phyloP scores from a whole-genome alignment of 2,113 vertebrate genomes.

The Scolopax mira region DNA sequence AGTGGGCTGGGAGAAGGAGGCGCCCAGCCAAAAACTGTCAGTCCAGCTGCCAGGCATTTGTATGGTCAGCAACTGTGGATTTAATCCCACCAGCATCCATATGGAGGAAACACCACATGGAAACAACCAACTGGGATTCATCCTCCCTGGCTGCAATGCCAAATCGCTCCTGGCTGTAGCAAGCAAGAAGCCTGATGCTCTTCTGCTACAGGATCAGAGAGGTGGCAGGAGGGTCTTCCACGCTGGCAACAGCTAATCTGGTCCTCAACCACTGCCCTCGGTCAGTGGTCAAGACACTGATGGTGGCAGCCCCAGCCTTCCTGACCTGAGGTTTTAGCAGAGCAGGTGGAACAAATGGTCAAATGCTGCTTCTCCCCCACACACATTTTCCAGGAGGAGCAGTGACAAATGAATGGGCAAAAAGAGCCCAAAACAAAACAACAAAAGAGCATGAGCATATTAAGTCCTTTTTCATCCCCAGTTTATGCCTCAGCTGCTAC shows the following conservation, averaged over 20 bases:
- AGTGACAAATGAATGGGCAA: background rate
- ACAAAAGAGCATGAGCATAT: background rate
- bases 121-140: background rate
- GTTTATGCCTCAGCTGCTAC: conserved; percentile 31
- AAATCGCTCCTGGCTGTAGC: background rate
- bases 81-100: background rate
- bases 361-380: background rate
- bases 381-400: background rate
- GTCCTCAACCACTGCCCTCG: background rate
- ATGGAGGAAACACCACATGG: background rate
- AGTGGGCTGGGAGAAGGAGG: background rate
- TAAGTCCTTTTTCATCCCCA: background rate
- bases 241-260: rapidly evolving
- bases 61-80: background rate
- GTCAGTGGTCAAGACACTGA: background rate
- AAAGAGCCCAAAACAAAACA: background rate
- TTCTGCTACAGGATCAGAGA: background rate
- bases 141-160: background rate
- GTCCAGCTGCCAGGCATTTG: background rate
- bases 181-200: background rate
- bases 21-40: background rate
- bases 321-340: background rate
- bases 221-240: background rate
- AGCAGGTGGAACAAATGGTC: background rate
- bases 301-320: background rate